phyloP scores from a whole-genome alignment of 2,113 vertebrate species.

The Plecturocebus donacophilus region DNA sequence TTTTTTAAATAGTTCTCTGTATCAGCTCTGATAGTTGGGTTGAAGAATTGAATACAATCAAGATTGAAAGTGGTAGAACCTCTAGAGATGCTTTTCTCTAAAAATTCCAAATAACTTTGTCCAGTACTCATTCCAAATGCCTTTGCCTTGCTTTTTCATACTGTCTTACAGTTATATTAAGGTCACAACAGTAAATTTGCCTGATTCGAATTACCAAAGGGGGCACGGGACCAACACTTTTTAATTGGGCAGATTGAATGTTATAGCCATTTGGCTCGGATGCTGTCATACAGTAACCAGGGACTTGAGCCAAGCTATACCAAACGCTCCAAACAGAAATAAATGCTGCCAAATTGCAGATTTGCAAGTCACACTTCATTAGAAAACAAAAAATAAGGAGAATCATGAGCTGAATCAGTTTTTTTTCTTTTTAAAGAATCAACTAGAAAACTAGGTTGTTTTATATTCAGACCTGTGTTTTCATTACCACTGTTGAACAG shows the following conservation, averaged over 20 bases:
- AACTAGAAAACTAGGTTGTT: slow-evolving; percentile 40
- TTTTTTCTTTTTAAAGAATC: neutral
- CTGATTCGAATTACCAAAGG: slow-evolving; percentile 25
- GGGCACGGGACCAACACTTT: neutral
- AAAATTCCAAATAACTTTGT: slow-evolving; percentile 51
- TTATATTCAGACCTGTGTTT: slow-evolving; percentile 18
- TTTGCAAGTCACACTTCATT: neutral
- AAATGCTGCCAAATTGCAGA: slow-evolving; percentile 23
- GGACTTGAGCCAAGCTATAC: neutral
- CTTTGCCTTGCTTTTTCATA: slow-evolving; percentile 50
- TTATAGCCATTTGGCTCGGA: slow-evolving; percentile 12
- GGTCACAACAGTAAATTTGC: slow-evolving; percentile 39
- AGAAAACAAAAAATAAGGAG: neutral
- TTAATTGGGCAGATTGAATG: slow-evolving; percentile 12
- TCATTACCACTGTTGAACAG: neutral
- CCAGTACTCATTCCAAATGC: neutral
- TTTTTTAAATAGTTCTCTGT: neutral
- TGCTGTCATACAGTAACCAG: neutral
- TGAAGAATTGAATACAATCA: slow-evolving; percentile 38
- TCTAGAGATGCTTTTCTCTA: slow-evolving; percentile 32
- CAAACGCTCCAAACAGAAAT: slow-evolving; percentile 1
- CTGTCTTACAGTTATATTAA: slow-evolving; percentile 39
- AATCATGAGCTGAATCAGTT: neutral
- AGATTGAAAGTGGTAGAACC: slow-evolving; percentile 48
- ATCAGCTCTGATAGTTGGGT: neutral